Conservation (phyloP, 2,888 invertebrate genomes). For the Melieria picta region DNA sequence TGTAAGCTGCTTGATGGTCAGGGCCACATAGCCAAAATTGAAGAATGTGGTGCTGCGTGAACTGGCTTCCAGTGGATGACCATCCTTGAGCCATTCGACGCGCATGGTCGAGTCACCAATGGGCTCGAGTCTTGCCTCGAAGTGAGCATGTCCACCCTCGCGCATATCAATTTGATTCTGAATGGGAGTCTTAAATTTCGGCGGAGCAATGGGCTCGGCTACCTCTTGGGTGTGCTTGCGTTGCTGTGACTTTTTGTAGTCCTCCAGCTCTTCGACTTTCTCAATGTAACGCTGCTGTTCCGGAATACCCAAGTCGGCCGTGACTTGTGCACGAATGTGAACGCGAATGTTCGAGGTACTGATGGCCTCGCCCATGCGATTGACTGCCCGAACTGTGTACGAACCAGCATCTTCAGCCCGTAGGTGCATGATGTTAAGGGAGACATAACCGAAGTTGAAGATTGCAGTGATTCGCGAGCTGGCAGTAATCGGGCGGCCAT, state of each 20-base stretch:
- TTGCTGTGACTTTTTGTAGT: conserved; percentile 81
- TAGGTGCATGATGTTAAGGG: conserved; percentile 98
- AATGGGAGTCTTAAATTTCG: conserved; percentile 89
- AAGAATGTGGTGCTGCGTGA: conserved; percentile 93
- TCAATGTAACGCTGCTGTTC: conserved; percentile 92
- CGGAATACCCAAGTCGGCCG: conserved; percentile 86
- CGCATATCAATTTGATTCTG: conserved; percentile 86
- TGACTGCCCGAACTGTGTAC: conserved; percentile 91
- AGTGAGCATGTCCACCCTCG: conserved; percentile 94
- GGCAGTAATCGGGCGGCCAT: conserved; percentile 93
- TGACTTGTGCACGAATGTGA: conserved; percentile 82
- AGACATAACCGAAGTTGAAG: conserved; percentile 99
- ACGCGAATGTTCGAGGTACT: conserved; percentile 83
- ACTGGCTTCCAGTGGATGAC: conserved; percentile 89
- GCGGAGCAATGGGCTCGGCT: conserved; percentile 81
- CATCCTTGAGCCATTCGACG: conserved; percentile 94
- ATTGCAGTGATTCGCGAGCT: conserved; percentile 97
- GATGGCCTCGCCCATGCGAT: conserved; percentile 89
- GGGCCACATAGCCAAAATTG: conserved; percentile 93
- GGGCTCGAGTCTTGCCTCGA: conserved; percentile 94
- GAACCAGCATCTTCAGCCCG: conserved; percentile 97
- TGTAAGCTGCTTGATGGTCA: conserved; percentile 91
- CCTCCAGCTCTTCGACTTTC: conserved; percentile 90
- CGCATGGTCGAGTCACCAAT: conserved; percentile 88
- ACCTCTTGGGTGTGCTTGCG: conserved; percentile 82